Percentiles rank a stretch among this genome's conserved stretches.
Evolutionary conservation across 2,797 vertebrate genomes (phyloP).

Genomic region (Apogon talboti): DNA sequence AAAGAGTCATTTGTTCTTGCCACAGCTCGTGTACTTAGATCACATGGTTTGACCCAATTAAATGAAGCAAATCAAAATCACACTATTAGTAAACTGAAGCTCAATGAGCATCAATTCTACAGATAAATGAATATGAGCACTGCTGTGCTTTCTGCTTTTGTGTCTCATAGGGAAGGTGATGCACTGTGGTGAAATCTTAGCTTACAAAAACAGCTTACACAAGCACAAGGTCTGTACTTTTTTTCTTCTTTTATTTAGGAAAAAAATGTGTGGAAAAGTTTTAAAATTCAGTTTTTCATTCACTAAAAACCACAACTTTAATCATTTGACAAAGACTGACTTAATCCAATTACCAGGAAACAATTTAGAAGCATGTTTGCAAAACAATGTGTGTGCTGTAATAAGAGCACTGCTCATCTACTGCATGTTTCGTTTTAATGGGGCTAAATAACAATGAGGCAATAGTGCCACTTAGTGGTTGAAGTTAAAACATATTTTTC

Average conservation of each 20-base stretch:
- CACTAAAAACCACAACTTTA: background rate
- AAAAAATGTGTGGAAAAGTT: background rate
- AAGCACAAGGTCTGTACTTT: background rate
- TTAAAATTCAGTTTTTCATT: background rate
- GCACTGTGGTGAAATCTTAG: background rate
- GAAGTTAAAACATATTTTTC: background rate
- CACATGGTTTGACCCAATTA: too few relatives aligned
- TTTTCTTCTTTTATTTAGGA: too few relatives aligned
- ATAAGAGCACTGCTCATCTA: rapidly evolving
- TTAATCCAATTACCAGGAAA: slow-evolving; percentile 17
- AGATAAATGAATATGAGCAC: too few relatives aligned
- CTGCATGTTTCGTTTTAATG: background rate
- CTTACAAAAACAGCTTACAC: background rate
- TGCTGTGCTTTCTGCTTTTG: background rate
- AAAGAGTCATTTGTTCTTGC: too few relatives aligned
- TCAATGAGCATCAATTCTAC: too few relatives aligned
- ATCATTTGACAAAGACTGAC: too few relatives aligned
- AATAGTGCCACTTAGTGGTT: slow-evolving; percentile 53
- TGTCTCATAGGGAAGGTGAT: background rate
- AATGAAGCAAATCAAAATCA: too few relatives aligned
- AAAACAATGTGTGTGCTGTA: slow-evolving; percentile 11
- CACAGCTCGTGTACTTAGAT: too few relatives aligned
- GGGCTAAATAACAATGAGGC: background rate
- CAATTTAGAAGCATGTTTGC: background rate
- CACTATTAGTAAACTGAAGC: too few relatives aligned